Percentiles rank a stretch among this genome's conserved stretches.
phyloP scores from a whole-genome alignment of 2,797 vertebrate genomes.

The Sus cebifrons region DNA sequence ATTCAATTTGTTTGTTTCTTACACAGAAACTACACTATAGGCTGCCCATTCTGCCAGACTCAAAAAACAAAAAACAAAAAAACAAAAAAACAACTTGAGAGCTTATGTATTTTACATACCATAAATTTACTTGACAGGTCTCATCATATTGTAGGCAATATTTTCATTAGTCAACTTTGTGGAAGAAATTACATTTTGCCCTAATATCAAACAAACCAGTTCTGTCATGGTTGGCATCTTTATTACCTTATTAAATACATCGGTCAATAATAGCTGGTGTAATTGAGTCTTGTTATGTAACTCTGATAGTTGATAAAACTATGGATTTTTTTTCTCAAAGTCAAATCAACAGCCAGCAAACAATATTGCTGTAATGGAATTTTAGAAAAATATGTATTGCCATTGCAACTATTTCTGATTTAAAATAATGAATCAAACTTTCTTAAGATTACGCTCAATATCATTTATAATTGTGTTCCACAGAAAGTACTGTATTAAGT shows the following conservation, averaged over 20 bases:
- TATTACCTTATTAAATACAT: slow-evolving; percentile 87
- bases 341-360: slow-evolving; percentile 83
- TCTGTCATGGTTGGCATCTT: slow-evolving; percentile 87
- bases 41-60: neutral
- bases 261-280: slow-evolving; percentile 84
- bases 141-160: slow-evolving; percentile 83
- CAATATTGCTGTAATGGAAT: slow-evolving; percentile 81
- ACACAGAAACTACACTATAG: neutral
- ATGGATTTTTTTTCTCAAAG: slow-evolving; percentile 83
- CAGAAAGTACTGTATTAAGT: slow-evolving; percentile 40
- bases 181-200: slow-evolving; percentile 85
- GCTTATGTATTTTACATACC: slow-evolving; percentile 30
- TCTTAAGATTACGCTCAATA: slow-evolving; percentile 73
- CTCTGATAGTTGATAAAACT: slow-evolving; percentile 82
- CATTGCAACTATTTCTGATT: slow-evolving; percentile 71
- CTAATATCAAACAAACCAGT: slow-evolving; percentile 86
- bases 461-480: slow-evolving; percentile 75
- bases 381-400: slow-evolving; percentile 79
- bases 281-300: slow-evolving; percentile 82
- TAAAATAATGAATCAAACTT: slow-evolving; percentile 81
- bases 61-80: slow-evolving; percentile 73
- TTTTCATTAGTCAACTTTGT: slow-evolving; percentile 86
- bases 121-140: slow-evolving; percentile 83
- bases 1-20: slow-evolving; percentile 9
- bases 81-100: slow-evolving; percentile 68